phyloP scores from a whole-genome alignment of 1,140 invertebrate genomes.

The Pectinophora gossypiella region DNA sequence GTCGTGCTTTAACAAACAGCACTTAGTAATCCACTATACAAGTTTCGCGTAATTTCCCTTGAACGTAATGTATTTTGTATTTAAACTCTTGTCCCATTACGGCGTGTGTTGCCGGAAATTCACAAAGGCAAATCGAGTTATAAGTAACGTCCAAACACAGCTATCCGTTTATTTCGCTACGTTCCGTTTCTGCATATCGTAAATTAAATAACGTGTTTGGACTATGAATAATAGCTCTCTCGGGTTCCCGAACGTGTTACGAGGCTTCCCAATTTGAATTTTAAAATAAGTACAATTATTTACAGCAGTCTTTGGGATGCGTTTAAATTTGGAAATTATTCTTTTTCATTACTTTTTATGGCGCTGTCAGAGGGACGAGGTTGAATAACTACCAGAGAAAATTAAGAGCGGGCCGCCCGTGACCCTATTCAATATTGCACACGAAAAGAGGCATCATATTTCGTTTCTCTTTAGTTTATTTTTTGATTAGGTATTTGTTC shows the following conservation, averaged over 20 bases:
- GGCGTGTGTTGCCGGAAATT: slow-evolving; percentile 48
- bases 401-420: not conserved
- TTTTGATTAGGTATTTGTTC: too few species aligned
- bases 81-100: slow-evolving; percentile 53
- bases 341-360: slow-evolving; percentile 11
- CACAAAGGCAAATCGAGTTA: slow-evolving; percentile 68
- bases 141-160: slow-evolving; percentile 39
- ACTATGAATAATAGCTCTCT: slow-evolving; percentile 40
- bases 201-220: slow-evolving; percentile 62
- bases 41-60: slow-evolving; percentile 24
- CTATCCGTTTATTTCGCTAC: slow-evolving; percentile 60
- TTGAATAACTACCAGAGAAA: not conserved
- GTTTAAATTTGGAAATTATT: slow-evolving; percentile 5
- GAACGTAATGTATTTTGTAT: slow-evolving; percentile 43
- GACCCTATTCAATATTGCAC: too few species aligned
- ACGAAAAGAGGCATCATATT: too few species aligned
- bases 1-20: slow-evolving; percentile 25
- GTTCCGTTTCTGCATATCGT: slow-evolving; percentile 47
- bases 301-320: not conserved
- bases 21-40: slow-evolving; percentile 21
- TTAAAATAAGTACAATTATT: slow-evolving; percentile 35
- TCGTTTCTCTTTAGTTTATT: too few species aligned
- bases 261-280: slow-evolving; percentile 33
- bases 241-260: slow-evolving; percentile 24
- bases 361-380: slow-evolving; percentile 6